Conservation (phyloP, 2,113 vertebrate species). For the Gambusia holbrooki region DNA sequence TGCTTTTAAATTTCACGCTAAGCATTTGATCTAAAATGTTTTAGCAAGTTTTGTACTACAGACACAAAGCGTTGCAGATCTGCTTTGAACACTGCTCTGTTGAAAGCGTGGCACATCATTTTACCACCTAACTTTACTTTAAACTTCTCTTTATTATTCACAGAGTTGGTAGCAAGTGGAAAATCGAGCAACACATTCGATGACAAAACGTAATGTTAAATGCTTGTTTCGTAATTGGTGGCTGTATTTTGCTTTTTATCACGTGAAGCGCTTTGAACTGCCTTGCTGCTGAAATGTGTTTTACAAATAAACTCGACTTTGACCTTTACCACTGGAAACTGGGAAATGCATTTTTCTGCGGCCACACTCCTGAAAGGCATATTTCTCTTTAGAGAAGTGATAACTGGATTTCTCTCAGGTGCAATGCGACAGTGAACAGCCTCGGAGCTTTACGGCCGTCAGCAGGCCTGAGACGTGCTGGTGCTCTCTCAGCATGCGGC, state of each 20-base stretch:
- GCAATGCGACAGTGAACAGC: slow-evolving; percentile 48
- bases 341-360: background rate
- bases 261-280: too few species aligned
- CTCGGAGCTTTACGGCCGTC: slow-evolving; percentile 38
- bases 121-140: background rate
- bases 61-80: background rate
- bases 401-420: background rate
- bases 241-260: too few species aligned
- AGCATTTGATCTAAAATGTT: too few species aligned
- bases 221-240: too few species aligned
- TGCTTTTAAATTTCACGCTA: too few species aligned
- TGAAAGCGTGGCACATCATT: background rate
- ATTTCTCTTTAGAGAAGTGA: slow-evolving; percentile 20
- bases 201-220: too few species aligned
- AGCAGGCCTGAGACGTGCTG: slow-evolving; percentile 28
- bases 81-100: background rate
- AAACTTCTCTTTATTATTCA: too few species aligned
- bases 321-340: background rate
- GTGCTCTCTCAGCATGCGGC: slow-evolving; percentile 27
- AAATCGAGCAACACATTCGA: too few species aligned
- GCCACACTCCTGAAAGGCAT: background rate
- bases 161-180: too few species aligned
- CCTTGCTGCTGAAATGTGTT: too few species aligned
- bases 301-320: too few species aligned
- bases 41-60: too few species aligned